phyloP scores from a whole-genome alignment of 2,113 vertebrate genomes.

The Lasiurus cinereus region DNA sequence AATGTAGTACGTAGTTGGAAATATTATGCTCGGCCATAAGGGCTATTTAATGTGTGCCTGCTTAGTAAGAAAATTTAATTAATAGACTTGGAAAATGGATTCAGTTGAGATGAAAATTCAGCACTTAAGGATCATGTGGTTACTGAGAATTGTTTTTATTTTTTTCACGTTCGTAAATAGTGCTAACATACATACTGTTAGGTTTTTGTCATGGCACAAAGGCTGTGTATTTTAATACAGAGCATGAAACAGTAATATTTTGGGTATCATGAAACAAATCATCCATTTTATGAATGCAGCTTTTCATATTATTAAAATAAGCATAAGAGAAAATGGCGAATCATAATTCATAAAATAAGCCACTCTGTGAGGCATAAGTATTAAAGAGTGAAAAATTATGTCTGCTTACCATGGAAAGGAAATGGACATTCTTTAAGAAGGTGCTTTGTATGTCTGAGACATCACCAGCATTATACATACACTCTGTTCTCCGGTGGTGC shows the following conservation, averaged over 20 bases:
- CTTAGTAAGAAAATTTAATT: conserved; percentile 69
- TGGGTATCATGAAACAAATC: background rate
- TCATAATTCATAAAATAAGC: conserved; percentile 33
- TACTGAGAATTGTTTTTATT: conserved; percentile 37
- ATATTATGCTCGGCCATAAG: conserved; percentile 13
- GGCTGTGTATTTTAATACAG: conserved; percentile 30
- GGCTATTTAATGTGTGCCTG: conserved; percentile 22
- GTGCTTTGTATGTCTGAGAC: conserved; percentile 75
- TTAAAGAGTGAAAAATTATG: conserved; percentile 71
- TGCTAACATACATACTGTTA: background rate
- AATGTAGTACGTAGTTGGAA: conserved; percentile 42
- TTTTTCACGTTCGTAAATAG: conserved; percentile 5
- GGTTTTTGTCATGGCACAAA: conserved; percentile 8
- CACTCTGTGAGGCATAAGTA: background rate
- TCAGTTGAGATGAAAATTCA: conserved; percentile 51
- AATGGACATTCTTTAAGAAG: conserved; percentile 55
- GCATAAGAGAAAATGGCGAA: conserved; percentile 49
- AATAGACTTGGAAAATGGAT: conserved; percentile 47
- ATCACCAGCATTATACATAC: conserved; percentile 37
- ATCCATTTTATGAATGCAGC: background rate
- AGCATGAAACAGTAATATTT: background rate
- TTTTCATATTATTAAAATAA: conserved; percentile 68
- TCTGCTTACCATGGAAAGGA: conserved; percentile 71
- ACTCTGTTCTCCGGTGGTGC: conserved; percentile 14
- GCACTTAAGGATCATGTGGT: conserved; percentile 44